Conservation (phyloP, 1,140 invertebrate species). For the Diachasmimorpha longicaudata region DNA sequence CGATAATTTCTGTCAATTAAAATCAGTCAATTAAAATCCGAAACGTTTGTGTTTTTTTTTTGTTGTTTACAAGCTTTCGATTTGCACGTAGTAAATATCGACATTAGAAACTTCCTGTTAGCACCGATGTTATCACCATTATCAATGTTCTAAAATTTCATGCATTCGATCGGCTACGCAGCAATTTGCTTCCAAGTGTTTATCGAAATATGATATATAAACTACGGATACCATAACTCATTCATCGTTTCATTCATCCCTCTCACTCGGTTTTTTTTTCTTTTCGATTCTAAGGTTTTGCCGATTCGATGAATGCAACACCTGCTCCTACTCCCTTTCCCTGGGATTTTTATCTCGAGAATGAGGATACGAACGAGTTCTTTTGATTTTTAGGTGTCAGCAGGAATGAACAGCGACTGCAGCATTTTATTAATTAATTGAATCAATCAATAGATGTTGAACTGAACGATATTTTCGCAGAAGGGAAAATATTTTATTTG, state of each 20-base stretch:
- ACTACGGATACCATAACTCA: background rate
- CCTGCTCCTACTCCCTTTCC: background rate
- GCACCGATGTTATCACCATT: constrained; percentile 2
- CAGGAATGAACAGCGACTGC: no score
- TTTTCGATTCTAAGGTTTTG: background rate
- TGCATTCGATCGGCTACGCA: background rate
- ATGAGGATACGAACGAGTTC: no score
- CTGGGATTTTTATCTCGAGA: no score
- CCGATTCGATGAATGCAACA: background rate
- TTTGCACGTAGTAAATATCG: background rate
- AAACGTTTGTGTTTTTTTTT: no score
- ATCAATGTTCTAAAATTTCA: background rate
- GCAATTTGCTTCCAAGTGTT: background rate
- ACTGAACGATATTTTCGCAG: no score
- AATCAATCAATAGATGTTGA: no score
- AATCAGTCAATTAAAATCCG: no score
- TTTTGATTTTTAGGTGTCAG: no score
- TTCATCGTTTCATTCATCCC: background rate
- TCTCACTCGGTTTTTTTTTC: background rate
- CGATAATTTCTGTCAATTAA: no score
- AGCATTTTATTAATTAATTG: no score
- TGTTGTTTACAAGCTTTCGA: no score
- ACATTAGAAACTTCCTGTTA: constrained; percentile 15
- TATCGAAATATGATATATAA: background rate
- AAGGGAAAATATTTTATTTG: no score